Conservation (phyloP, 2,797 vertebrate genomes). For the Dromococcyx pavoninus region DNA sequence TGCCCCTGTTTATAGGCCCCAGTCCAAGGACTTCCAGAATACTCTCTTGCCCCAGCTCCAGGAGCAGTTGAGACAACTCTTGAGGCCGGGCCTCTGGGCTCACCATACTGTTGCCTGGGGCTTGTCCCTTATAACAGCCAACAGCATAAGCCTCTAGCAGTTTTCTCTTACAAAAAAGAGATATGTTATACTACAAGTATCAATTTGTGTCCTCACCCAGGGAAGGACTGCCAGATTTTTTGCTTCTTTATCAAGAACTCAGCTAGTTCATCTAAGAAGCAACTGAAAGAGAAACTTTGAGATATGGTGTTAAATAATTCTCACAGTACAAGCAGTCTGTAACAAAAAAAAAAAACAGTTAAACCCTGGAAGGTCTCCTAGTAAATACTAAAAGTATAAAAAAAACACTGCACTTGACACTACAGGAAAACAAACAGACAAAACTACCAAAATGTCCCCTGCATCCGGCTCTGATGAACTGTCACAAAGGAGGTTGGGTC, state of each 20-base stretch:
- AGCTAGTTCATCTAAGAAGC: background rate
- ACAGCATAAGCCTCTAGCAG: background rate
- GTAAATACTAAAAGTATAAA: background rate
- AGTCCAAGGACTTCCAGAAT: too few species aligned
- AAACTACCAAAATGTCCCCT: background rate
- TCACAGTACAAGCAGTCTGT: background rate
- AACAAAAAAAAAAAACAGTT: background rate
- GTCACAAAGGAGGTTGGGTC: slow-evolving; percentile 11
- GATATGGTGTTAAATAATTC: background rate
- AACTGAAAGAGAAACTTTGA: background rate
- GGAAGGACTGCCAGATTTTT: background rate
- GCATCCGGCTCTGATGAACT: background rate
- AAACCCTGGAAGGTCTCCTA: background rate
- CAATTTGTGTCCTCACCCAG: background rate
- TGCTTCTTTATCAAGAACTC: background rate
- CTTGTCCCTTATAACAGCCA: background rate
- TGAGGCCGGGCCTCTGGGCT: too few species aligned
- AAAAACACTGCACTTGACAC: background rate
- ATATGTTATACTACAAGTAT: background rate
- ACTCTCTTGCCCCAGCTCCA: too few species aligned
- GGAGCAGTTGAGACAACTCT: too few species aligned
- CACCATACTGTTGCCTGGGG: too few species aligned
- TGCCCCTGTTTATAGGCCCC: too few species aligned
- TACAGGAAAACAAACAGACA: slow-evolving; percentile 4
- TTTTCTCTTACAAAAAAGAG: background rate